Evolutionary conservation across 1,140 invertebrate genomes (phyloP).

Genomic region (Brachystomella parvula): DNA sequence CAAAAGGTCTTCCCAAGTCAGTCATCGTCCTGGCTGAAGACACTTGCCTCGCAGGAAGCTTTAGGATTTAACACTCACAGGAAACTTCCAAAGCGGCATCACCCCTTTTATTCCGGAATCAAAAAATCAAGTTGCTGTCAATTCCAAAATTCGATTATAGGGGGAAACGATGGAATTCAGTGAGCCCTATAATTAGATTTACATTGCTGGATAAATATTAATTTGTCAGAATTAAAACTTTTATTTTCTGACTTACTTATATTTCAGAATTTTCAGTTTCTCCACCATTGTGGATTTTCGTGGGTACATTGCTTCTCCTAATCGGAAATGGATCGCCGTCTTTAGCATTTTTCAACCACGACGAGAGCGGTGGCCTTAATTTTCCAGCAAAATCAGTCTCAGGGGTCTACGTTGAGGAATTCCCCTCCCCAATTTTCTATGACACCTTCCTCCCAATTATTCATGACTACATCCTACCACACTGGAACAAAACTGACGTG

Average conservation of each 20-base stretch:
- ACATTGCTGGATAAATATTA: too few relatives aligned
- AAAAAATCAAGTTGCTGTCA: too few relatives aligned
- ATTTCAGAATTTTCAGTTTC: neutral
- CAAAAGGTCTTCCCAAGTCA: too few relatives aligned
- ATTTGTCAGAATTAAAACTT: too few relatives aligned
- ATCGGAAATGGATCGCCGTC: neutral
- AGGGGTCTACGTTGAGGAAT: slow-evolving; percentile 22
- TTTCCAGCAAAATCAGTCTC: neutral
- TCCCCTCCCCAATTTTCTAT: slow-evolving; percentile 33
- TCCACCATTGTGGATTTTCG: neutral
- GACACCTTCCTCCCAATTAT: slow-evolving; percentile 29
- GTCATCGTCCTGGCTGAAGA: too few relatives aligned
- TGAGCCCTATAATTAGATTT: neutral
- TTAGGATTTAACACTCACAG: too few relatives aligned
- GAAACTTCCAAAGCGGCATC: too few relatives aligned
- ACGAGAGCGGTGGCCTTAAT: neutral
- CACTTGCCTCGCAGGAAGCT: too few relatives aligned
- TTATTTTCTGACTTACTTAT: too few relatives aligned
- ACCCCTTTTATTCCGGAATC: too few relatives aligned
- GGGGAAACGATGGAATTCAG: neutral
- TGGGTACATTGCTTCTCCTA: neutral
- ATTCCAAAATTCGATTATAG: too few relatives aligned
- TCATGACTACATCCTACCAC: slow-evolving; percentile 25
- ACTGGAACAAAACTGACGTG: slow-evolving; percentile 36
- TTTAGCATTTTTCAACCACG: too few relatives aligned